Percentiles rank a stretch among this genome's conserved stretches.
These are phyloP conservation scores for Malacoraja senta DNA, from an alignment of 2,797 vertebrate genomes.

Conservation along the genomic window DNA sequence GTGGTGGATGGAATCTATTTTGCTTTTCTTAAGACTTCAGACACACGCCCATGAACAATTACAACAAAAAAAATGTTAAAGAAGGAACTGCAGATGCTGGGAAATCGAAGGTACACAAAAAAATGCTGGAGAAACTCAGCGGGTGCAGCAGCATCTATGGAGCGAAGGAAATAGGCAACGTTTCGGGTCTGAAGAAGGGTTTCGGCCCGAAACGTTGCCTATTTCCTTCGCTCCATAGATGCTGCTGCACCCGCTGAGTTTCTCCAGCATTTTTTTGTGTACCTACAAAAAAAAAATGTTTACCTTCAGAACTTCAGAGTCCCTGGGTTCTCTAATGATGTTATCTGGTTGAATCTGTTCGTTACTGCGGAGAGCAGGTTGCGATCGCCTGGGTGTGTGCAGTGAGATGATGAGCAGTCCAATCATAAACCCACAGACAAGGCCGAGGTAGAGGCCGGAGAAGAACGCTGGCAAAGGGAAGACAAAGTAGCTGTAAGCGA, in stretches of 20 bases:
- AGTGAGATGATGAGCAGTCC: constrained; percentile 69
- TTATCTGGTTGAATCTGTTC: constrained; percentile 45
- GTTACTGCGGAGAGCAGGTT: neutral
- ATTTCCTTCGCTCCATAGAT: too few species aligned
- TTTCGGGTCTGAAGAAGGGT: too few species aligned
- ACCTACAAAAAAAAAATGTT: neutral
- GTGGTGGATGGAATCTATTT: neutral
- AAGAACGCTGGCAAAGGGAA: constrained; percentile 72
- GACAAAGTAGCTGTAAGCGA: constrained; percentile 72
- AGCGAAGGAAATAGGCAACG: too few species aligned
- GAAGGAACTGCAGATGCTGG: too few species aligned
- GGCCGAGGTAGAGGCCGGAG: constrained; percentile 71
- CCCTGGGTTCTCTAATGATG: constrained; percentile 42
- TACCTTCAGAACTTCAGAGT: constrained; percentile 62
- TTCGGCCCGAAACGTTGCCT: too few species aligned
- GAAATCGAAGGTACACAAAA: too few species aligned
- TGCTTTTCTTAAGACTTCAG: neutral
- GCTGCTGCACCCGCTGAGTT: too few species aligned
- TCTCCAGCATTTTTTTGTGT: too few species aligned
- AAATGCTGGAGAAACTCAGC: too few species aligned
- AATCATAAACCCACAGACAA: constrained; percentile 67
- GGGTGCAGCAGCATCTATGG: too few species aligned
- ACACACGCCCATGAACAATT: neutral
- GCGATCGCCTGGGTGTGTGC: constrained; percentile 49
- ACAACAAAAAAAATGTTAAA: neutral